Conservation (phyloP, 2,888 invertebrate genomes). For the Cryptus armator region DNA sequence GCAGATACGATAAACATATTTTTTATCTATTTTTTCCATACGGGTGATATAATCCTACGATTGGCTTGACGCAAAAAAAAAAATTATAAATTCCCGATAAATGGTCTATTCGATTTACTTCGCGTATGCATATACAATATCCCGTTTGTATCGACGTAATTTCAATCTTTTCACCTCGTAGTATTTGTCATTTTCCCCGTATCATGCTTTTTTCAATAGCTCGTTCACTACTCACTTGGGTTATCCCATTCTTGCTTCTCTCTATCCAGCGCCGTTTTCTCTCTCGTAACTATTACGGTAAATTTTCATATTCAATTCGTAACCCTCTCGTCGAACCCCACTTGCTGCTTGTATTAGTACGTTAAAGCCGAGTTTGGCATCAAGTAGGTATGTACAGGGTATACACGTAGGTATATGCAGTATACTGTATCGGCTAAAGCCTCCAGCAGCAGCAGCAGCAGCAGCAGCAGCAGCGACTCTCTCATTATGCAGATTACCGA, state of each 20-base stretch:
- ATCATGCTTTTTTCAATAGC: constrained; percentile 27
- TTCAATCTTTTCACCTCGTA: background rate
- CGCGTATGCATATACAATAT: background rate
- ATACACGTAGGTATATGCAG: background rate
- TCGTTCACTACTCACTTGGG: constrained; percentile 27
- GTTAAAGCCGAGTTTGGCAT: constrained; percentile 17
- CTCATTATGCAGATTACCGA: constrained; percentile 74
- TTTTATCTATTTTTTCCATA: too few species aligned
- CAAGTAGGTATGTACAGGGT: constrained; percentile 6
- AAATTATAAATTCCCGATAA: constrained; percentile 3
- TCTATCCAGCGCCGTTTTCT: background rate
- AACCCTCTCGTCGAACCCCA: constrained; percentile 18
- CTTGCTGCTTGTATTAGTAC: constrained; percentile 26
- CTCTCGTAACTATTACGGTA: constrained; percentile 35
- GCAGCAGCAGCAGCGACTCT: constrained; percentile 34
- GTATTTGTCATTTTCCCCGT: background rate
- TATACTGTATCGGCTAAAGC: constrained; percentile 18
- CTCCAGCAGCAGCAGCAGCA: constrained; percentile 1
- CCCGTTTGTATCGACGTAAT: background rate
- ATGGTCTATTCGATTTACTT: background rate
- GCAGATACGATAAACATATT: too few species aligned
- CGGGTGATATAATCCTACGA: too few species aligned
- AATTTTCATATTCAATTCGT: constrained; percentile 55
- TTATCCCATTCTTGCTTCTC: constrained; percentile 4
- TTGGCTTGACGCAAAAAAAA: background rate